phyloP scores from a whole-genome alignment of 1,140 invertebrate species.

The Ostrea denselamellosa region DNA sequence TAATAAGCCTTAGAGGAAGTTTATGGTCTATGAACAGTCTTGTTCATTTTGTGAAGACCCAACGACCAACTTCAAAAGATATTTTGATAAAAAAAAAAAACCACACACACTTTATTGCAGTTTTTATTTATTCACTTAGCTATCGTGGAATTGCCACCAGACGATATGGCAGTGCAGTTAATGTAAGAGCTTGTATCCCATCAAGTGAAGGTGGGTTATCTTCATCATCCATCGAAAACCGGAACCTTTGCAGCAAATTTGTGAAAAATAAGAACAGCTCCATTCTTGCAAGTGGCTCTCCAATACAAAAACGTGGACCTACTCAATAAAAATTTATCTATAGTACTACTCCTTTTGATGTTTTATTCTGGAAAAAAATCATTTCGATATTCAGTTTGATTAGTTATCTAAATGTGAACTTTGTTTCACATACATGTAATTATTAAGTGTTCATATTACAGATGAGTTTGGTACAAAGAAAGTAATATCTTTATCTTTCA shows the following conservation, averaged over 20 bases:
- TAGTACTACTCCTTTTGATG: too few relatives aligned
- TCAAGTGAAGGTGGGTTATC: constrained; percentile 50
- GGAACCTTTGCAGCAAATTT: constrained; percentile 70
- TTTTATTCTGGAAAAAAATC: too few relatives aligned
- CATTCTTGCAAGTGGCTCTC: constrained; percentile 73
- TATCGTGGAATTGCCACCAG: constrained; percentile 46
- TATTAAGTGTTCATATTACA: not conserved
- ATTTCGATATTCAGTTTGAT: too few relatives aligned
- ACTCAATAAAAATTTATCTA: constrained; percentile 32
- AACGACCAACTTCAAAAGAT: too few relatives aligned
- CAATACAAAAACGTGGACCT: constrained; percentile 83
- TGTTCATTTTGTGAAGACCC: too few relatives aligned
- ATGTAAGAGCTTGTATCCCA: constrained; percentile 63
- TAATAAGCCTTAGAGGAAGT: too few relatives aligned
- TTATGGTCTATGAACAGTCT: too few relatives aligned
- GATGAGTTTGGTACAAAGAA: not conserved
- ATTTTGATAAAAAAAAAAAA: too few relatives aligned
- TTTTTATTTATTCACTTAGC: too few relatives aligned
- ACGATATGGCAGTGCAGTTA: constrained; percentile 62
- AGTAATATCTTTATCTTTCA: too few relatives aligned
- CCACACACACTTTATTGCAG: too few relatives aligned
- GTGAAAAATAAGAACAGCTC: constrained; percentile 76
- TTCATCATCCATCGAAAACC: constrained; percentile 53
- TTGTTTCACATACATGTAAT: not conserved
- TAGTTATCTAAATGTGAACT: not conserved